A percentile compares a stretch with the other conserved stretches of the same genome.
These are phyloP conservation scores for Mugil cephalus DNA, from an alignment of 2,113 vertebrate species.

Conservation along the genomic window DNA sequence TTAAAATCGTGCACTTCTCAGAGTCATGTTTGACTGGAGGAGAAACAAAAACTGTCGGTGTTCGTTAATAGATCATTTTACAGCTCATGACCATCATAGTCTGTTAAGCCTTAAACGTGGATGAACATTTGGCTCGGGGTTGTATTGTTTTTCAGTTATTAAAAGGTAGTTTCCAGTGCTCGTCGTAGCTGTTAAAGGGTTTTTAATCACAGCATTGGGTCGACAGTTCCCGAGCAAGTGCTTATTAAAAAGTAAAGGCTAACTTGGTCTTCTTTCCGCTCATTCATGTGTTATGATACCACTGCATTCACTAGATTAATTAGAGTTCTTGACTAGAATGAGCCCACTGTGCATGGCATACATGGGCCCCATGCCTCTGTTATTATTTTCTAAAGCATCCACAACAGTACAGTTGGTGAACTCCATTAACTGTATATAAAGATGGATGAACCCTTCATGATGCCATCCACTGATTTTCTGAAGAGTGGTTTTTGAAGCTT, in stretches of 20 bases:
- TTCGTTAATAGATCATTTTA: slow-evolving; percentile 24
- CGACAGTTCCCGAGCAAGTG: slow-evolving; percentile 1
- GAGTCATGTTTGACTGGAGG: neutral
- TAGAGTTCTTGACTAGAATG: neutral
- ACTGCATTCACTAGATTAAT: slow-evolving; percentile 8
- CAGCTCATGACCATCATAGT: slow-evolving; percentile 15
- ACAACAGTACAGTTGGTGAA: too few species aligned
- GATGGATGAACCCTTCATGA: too few species aligned
- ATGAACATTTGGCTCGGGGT: slow-evolving; percentile 2
- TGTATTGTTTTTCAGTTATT: slow-evolving; percentile 31
- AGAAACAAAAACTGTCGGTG: slow-evolving; percentile 17
- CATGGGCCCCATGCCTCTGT: neutral
- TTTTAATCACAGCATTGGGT: slow-evolving; percentile 20
- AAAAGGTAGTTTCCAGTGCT: slow-evolving; percentile 29
- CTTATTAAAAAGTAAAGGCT: slow-evolving; percentile 18
- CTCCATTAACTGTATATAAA: too few species aligned
- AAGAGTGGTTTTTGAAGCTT: too few species aligned
- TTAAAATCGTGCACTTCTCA: neutral
- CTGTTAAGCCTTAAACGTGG: slow-evolving; percentile 27
- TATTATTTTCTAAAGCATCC: too few species aligned
- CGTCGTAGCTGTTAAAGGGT: slow-evolving; percentile 22
- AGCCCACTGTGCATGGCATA: too few species aligned
- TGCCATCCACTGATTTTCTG: too few species aligned
- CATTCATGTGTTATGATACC: neutral
- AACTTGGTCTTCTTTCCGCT: neutral